Base-by-base conservation (phyloP, 2,113 vertebrate genomes). In the Oryzias woworae region DNA sequence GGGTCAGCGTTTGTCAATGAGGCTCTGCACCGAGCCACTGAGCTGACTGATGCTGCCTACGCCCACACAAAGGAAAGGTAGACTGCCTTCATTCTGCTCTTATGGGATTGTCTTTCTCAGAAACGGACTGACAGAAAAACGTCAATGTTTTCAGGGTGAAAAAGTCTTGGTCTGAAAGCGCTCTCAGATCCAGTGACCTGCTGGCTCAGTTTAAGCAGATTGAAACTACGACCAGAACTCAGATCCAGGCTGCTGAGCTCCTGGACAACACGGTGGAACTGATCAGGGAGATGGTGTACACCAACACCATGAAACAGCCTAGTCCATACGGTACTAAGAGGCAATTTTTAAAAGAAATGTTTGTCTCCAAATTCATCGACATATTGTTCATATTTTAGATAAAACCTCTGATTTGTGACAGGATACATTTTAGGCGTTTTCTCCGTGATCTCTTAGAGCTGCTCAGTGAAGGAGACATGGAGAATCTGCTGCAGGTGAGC, bases 231-330 rank as follows among this genome's bases (percentile, higher is more conserved):
- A 93, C 90, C 77, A 89, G 71, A 52, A 69, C 62, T 31, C 91
- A 90, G 36, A 81, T 93, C 59, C 68, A 75, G 24, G 90, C 92
- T 12, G 92, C 92, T 0, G 93, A 93, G 58, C 75, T 94, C 24
- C 79, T 93, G 80, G 91, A 92, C 73, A 93, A 90, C 72, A 91
- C 92, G 0, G 90, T 93, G 72, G 92, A 92, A 66, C 83, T 93
- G 72, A 92, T 94, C 71, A 77, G 91, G 62, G 89, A 94, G 87
- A 91, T 94, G 91, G 92, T 93, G 58, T 93, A 94, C 86, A 93
- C 90, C 1, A 84, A 88, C 74, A 85, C 80, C 2, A 90, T 92
- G 88, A 69, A 59, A 50, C 80, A 87, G 72, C 80, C 84, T 24
- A 76, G 66, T 49, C 67, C 76, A 53, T 84, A 79, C 4, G 92